Percentiles rank a stretch among this genome's conserved stretches.
Conservation (phyloP, 2,113 vertebrate genomes). For the Callipepla squamata region DNA sequence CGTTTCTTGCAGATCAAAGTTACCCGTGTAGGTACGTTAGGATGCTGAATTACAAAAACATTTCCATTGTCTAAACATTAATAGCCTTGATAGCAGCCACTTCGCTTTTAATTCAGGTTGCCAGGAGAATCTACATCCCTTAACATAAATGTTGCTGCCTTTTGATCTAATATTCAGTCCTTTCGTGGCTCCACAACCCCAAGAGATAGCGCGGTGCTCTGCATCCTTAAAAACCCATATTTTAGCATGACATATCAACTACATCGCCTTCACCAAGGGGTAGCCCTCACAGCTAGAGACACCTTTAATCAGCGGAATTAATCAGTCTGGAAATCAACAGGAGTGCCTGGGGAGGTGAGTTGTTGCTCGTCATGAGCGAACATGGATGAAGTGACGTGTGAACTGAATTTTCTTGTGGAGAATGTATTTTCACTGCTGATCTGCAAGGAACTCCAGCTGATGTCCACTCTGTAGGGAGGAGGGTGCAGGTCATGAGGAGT, state of each 20-base stretch:
- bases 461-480: background rate
- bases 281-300: background rate
- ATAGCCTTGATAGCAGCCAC: background rate
- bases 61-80: background rate
- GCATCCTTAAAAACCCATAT: background rate
- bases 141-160: background rate
- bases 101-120: background rate
- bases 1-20: background rate
- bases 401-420: background rate
- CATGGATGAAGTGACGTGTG: fast-evolving
- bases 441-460: background rate
- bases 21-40: background rate
- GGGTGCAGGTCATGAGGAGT: background rate
- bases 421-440: background rate
- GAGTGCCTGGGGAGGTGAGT: background rate
- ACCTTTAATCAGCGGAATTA: background rate
- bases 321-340: background rate
- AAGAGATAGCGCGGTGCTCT: background rate
- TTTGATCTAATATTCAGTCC: background rate
- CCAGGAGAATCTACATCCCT: background rate
- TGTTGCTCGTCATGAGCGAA: background rate
- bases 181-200: background rate
- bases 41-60: background rate
- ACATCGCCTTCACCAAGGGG: background rate
- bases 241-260: background rate